Evolutionary conservation across 2,888 invertebrate genomes (phyloP).

Genomic region (Drosophila bunnanda): DNA sequence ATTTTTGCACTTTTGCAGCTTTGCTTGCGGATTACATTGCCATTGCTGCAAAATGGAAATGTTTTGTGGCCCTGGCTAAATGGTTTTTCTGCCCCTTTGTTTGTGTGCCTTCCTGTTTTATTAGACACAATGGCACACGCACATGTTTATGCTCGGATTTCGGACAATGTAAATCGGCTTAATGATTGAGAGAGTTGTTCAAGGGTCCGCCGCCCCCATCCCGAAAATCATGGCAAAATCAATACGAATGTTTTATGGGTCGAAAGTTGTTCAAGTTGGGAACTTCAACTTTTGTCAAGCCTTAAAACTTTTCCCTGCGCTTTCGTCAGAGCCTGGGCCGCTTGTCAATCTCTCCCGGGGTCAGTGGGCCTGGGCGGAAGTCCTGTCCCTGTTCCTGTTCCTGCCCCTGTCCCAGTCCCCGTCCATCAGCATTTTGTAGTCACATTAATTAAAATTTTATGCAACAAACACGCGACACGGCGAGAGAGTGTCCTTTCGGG

Average conservation of each 20-base stretch:
- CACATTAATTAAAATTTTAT: slow-evolving; percentile 79
- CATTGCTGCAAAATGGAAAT: slow-evolving; percentile 36
- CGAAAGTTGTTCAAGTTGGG: neutral
- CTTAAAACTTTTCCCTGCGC: slow-evolving; percentile 8
- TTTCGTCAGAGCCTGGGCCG: slow-evolving; percentile 27
- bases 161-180: slow-evolving; percentile 32
- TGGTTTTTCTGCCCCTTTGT: slow-evolving; percentile 25
- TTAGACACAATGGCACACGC: slow-evolving; percentile 19
- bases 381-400: neutral
- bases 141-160: slow-evolving; percentile 34
- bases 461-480: slow-evolving; percentile 63
- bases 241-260: slow-evolving; percentile 16
- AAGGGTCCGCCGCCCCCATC: neutral
- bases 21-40: slow-evolving; percentile 18
- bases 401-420: neutral
- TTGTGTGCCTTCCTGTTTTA: slow-evolving; percentile 12
- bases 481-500: slow-evolving; percentile 12
- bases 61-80: slow-evolving; percentile 41
- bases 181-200: slow-evolving; percentile 33
- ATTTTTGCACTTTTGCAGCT: slow-evolving; percentile 45
- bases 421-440: slow-evolving; percentile 58
- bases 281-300: slow-evolving; percentile 14
- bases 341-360: slow-evolving; percentile 14
- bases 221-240: slow-evolving; percentile 14
- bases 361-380: neutral